These are phyloP conservation scores for Pteria penguin DNA, from an alignment of 2,888 invertebrate genomes.

Conservation along the genomic window DNA sequence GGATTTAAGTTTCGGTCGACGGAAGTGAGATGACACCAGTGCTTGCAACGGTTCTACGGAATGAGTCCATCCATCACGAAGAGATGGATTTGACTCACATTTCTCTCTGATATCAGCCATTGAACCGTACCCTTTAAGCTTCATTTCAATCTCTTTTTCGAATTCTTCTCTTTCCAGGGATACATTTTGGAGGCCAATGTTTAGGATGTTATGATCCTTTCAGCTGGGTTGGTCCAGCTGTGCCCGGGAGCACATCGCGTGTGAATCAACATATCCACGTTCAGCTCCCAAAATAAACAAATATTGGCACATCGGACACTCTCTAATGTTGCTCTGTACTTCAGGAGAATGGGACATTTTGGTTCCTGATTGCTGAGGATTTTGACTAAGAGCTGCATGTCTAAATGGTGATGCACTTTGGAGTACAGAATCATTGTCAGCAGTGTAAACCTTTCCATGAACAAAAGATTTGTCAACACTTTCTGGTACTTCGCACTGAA, in stretches of 20 bases:
- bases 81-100: no score
- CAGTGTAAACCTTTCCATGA: slow-evolving; percentile 30
- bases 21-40: slow-evolving; percentile 7
- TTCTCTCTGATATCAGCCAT: no score
- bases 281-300: slow-evolving; percentile 42
- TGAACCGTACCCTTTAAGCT: no score
- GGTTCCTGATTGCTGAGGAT: no score
- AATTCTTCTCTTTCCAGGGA: slow-evolving; percentile 7
- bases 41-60: slow-evolving; percentile 9
- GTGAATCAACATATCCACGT: slow-evolving; percentile 44
- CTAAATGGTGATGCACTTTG: slow-evolving; percentile 35
- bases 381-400: slow-evolving; percentile 33
- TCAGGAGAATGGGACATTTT: no score
- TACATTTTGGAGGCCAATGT: slow-evolving; percentile 47
- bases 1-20: neutral
- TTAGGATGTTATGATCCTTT: slow-evolving; percentile 45
- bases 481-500: slow-evolving; percentile 35
- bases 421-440: slow-evolving; percentile 43
- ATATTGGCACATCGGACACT: slow-evolving; percentile 44
- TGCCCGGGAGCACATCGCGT: slow-evolving; percentile 51
- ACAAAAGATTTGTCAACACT: slow-evolving; percentile 41
- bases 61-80: slow-evolving; percentile 9
- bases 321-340: slow-evolving; percentile 40
- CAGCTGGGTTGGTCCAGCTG: slow-evolving; percentile 46
- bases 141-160: no score